Percentiles rank a stretch among this genome's conserved stretches.
These are phyloP conservation scores for Drosophila trapezifrons DNA, from an alignment of 1,140 invertebrate species.

Conservation along the genomic window DNA sequence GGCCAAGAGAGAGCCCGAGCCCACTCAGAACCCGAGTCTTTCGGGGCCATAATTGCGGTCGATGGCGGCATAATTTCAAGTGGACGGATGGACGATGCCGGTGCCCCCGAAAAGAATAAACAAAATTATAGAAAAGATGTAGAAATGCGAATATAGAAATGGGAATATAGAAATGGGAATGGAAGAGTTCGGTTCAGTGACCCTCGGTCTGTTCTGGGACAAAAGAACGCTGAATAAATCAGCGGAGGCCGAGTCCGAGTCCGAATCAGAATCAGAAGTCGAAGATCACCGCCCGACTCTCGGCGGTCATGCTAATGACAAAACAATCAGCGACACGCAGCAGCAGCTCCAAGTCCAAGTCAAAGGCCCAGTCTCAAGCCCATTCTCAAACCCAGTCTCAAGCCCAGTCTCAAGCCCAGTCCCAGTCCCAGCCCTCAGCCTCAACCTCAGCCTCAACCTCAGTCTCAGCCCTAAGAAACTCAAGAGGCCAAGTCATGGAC, in stretches of 20 bases:
- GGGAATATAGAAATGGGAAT: slow-evolving; percentile 6
- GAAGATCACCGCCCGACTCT: slow-evolving; percentile 31
- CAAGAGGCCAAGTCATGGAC: slow-evolving; percentile 34
- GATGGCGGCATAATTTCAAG: slow-evolving; percentile 77
- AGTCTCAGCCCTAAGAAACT: neutral
- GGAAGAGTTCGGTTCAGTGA: slow-evolving; percentile 35
- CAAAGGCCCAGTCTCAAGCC: neutral
- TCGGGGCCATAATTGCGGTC: slow-evolving; percentile 70
- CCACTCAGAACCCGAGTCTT: slow-evolving; percentile 53
- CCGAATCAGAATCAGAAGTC: slow-evolving; percentile 27
- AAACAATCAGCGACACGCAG: slow-evolving; percentile 68
- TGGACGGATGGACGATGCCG: slow-evolving; percentile 23
- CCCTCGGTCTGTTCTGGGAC: slow-evolving; percentile 3
- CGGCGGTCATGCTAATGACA: slow-evolving; percentile 71
- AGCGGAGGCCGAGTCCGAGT: neutral
- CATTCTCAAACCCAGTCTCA: neutral
- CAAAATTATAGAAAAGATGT: slow-evolving; percentile 20
- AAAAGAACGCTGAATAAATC: slow-evolving; percentile 38
- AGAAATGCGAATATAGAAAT: slow-evolving; percentile 21
- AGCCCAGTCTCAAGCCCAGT: neutral
- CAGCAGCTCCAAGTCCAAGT: neutral
- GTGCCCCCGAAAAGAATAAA: slow-evolving; percentile 16
- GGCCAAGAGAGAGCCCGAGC: slow-evolving; percentile 32
- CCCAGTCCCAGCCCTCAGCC: neutral
- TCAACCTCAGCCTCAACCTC: neutral